Base-by-base conservation (phyloP, 2,888 invertebrate species). In the Rhagonycha lutea region DNA sequence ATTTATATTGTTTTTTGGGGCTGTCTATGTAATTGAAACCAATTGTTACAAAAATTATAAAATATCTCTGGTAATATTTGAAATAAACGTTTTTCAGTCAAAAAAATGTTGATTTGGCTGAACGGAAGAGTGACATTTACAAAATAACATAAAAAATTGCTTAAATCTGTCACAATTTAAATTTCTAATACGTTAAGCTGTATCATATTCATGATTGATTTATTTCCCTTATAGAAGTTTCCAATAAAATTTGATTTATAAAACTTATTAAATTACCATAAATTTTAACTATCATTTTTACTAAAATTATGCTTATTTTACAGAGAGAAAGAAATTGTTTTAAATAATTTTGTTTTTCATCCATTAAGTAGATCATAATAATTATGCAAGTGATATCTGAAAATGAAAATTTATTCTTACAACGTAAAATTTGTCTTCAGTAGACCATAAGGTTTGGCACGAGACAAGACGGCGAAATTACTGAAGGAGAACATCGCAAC, bases 401-500 rank as follows among this genome's bases (percentile, higher is more conserved):
- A 47, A 47, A 47, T 47, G 47, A 47, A 47, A 47, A 47, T 47
- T 5, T n/a, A 47, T 47, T 47, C 47, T n/a, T 47, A n/a, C 8
- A 47, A 47, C 47, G 8, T 47, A 7, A 47, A 47, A 8, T 47
- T 29, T 29, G 32, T 68, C 14, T 81, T 18, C 86, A 85, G 10
- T 80, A 79, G 82, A 87, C 84, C 87, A 86, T 87, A 84, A 78
- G 78, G 81, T 78, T 76, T 74, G 78, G 79, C 86, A 83, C 83
- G 84, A 80, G 83, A 79, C 83, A 82, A 79, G 69, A 68, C 29
- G 14, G 80, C 70, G 77, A 73, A 81, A 72, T 81, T 86, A 85
- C 83, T 83, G 84, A 84, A 87, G 87, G 85, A 86, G 85, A 85
- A 86, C 86, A 82, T 82, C 83, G 70, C 63, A 88, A 88, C 88